A percentile compares a stretch with the other conserved stretches of the same genome.
These are phyloP conservation scores for Megaceryle alcyon DNA, from an alignment of 2,797 vertebrate species.

Conservation along the genomic window DNA sequence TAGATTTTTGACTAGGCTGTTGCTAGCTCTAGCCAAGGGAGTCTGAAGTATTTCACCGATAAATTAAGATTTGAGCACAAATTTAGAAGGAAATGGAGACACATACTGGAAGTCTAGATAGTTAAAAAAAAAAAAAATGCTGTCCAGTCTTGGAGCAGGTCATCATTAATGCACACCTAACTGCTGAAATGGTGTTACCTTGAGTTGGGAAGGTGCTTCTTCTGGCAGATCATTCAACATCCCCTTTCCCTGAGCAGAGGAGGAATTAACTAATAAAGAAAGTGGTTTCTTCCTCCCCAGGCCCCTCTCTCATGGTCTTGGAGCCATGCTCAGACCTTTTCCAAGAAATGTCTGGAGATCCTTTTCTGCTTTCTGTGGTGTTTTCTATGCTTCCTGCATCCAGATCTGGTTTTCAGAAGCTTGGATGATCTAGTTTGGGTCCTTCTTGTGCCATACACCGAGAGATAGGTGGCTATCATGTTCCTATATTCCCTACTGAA, in stretches of 20 bases:
- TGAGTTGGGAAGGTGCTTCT: background rate
- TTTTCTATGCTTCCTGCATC: background rate
- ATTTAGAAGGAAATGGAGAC: background rate
- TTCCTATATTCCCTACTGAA: background rate
- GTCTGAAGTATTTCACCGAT: background rate
- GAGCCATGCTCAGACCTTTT: background rate
- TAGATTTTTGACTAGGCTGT: background rate
- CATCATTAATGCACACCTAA: background rate
- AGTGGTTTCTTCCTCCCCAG: background rate
- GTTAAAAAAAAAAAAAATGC: background rate
- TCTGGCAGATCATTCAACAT: background rate
- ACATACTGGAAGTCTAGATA: background rate
- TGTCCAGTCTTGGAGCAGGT: background rate
- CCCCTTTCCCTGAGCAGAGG: background rate
- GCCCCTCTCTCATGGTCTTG: background rate
- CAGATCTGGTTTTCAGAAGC: background rate
- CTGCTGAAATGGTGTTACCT: background rate
- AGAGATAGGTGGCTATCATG: background rate
- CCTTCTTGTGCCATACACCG: rapidly evolving
- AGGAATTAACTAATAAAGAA: background rate
- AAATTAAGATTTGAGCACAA: background rate
- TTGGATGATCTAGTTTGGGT: background rate
- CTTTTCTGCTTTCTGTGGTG: background rate
- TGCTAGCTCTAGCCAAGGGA: background rate
- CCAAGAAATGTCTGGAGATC: background rate